phyloP scores from a whole-genome alignment of 2,797 vertebrate genomes.

The Acanthopagrus latus region DNA sequence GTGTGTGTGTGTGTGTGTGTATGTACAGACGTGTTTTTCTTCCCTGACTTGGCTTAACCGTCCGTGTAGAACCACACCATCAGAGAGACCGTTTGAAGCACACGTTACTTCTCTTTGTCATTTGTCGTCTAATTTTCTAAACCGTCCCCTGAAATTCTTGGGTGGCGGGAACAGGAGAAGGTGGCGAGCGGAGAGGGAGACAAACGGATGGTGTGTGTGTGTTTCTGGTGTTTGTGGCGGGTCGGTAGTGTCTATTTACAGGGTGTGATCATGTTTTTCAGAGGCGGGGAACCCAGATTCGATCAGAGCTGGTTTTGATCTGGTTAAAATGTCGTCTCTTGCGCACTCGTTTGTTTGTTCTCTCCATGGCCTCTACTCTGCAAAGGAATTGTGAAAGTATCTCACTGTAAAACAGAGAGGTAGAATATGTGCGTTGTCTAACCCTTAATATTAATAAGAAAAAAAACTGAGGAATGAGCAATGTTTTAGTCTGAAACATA shows the following conservation, averaged over 20 bases:
- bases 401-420: not conserved
- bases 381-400: constrained; percentile 20
- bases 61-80: constrained; percentile 10
- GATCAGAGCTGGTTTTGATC: constrained; percentile 50
- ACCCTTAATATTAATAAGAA: not conserved
- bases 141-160: constrained; percentile 10
- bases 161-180: constrained; percentile 14
- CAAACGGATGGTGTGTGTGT: not conserved
- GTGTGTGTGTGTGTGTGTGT: constrained; percentile 31
- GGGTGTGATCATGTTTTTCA: constrained; percentile 18
- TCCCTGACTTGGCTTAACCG: constrained; percentile 42
- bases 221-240: constrained; percentile 1
- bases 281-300: constrained; percentile 9
- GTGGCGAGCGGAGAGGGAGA: not conserved
- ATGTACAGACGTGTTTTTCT: constrained; percentile 46
- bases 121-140: constrained; percentile 22
- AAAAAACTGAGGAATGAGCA: constrained; percentile 11
- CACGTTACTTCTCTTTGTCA: constrained; percentile 26
- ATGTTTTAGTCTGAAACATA: not conserved
- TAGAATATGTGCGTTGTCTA: constrained; percentile 1
- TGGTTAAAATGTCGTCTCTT: constrained; percentile 21
- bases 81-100: constrained; percentile 34
- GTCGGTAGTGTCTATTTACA: constrained; percentile 21
- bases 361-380: constrained; percentile 17
- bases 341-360: constrained; percentile 13